A percentile compares a stretch with the other conserved stretches of the same genome.
phyloP scores from a whole-genome alignment of 23 tunicate genomes.

The Halocynthia roretzi region DNA sequence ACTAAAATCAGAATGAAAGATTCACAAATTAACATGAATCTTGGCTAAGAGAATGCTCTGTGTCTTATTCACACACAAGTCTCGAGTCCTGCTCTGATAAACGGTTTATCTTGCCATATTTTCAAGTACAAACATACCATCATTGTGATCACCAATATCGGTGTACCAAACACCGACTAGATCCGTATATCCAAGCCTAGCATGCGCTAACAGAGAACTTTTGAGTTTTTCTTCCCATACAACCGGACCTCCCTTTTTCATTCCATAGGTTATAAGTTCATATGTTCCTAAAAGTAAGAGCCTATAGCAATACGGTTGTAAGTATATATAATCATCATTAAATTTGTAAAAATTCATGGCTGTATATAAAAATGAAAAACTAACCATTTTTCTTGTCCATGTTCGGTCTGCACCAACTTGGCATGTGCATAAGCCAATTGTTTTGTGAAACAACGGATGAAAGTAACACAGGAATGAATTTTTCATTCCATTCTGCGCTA shows the following conservation, averaged over 20 bases:
- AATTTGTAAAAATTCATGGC: neutral
- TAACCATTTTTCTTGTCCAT: conserved; percentile 14
- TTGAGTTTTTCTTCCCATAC: conserved; percentile 51
- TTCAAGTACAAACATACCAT: conserved; percentile 17
- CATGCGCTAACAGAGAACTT: conserved; percentile 34
- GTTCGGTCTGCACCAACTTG: conserved; percentile 31
- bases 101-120: neutral
- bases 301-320: neutral
- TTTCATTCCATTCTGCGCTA: conserved; percentile 39
- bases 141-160: conserved; percentile 57
- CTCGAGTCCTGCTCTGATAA: neutral
- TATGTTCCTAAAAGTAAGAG: conserved; percentile 13
- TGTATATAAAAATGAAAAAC: neutral
- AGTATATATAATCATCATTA: neutral
- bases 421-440: conserved; percentile 36
- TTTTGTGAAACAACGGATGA: conserved; percentile 21
- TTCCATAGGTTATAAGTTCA: conserved; percentile 47
- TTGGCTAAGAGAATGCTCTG: neutral
- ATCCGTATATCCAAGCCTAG: conserved; percentile 34
- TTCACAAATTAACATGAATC: neutral
- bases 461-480: conserved; percentile 21
- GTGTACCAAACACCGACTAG: conserved; percentile 76
- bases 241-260: conserved; percentile 50
- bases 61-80: neutral
- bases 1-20: conserved; percentile 7